Evolutionary conservation across 2,113 vertebrate genomes (phyloP), one percentile per base, ranked within the genome.

Genomic region (Pholis gunnellus): DNA sequence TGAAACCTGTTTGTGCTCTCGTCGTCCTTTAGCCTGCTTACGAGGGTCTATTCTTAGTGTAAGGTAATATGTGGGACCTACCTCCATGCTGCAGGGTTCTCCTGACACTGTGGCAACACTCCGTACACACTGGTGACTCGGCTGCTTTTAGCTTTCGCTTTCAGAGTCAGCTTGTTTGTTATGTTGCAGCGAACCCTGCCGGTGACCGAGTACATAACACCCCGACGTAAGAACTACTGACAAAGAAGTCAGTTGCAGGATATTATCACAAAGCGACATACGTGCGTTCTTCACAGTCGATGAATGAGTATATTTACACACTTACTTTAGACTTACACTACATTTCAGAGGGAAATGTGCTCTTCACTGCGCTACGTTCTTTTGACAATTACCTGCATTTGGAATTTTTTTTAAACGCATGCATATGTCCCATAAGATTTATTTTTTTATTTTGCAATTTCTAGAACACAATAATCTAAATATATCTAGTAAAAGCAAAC

Each of bases 81-180:
- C 83, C 83, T 66, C 60, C 60, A 75, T 66, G 0, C 15, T 29
- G 72, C 29, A 29, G 7, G 11, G 1, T 0, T 29, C 17, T 13
- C 2, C 1, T n/a, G 0, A 8, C 4, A 0, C 54, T 9, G 22
- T 0, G 20, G 25, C 14, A 15, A 27, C 14, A 4, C 22, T 14
- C 15, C 4, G 44, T 4, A 40, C 25, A 0, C 22, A 7, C 7
- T 2, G 38, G 8, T 4, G 27, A 25, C 44, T n/a, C 13, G 20
- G 11, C 46, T 70, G 70, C 9, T 13, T 0, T 36, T 9, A 0
- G 5, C 9, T 83, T 83, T 78, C 75, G 52, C 31, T 83, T 78
- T 73, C 52, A 50, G 3, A 14, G 18, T 17, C n/a, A 27, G 40
- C 6, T 1, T 27, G 40, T 44, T 38, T 14, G 15, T n/a, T 4